Conservation (phyloP, 2,113 vertebrate species). For the Oryzias melastigma region DNA sequence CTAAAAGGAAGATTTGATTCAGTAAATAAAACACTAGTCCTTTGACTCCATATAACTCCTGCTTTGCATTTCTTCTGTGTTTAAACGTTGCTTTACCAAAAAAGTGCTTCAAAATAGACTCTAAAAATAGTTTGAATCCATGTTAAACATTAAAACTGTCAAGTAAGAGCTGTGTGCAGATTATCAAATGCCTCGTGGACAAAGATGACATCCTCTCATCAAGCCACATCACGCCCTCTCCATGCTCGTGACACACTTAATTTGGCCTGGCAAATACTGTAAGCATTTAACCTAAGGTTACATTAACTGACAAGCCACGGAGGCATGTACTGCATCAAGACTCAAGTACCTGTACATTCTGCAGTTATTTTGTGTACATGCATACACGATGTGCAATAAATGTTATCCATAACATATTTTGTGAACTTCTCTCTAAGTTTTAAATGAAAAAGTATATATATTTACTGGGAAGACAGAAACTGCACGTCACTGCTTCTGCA, state of each 20-base stretch:
- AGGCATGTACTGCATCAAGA: constrained; percentile 18
- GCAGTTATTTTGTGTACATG: neutral
- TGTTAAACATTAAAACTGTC: no score
- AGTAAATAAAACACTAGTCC: no score
- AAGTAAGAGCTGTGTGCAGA: constrained; percentile 30
- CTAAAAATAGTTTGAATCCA: no score
- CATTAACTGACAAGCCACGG: constrained; percentile 56
- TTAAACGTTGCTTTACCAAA: no score
- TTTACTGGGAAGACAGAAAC: neutral
- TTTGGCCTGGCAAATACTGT: constrained; percentile 63
- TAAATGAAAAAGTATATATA: no score
- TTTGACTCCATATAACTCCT: no score
- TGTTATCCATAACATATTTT: no score
- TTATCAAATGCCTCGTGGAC: constrained; percentile 53
- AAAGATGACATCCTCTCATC: constrained; percentile 72
- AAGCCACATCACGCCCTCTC: constrained; percentile 51
- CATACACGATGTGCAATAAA: no score
- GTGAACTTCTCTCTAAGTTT: no score
- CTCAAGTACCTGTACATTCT: constrained; percentile 4
- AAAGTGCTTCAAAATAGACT: neutral
- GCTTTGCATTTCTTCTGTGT: no score
- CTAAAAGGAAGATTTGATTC: no score
- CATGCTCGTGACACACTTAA: constrained; percentile 51
- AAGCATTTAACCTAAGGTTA: constrained; percentile 68
- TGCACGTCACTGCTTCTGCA: neutral